Evolutionary conservation across 2,113 vertebrate species (phyloP).

Genomic region (Rutilus rutilus): DNA sequence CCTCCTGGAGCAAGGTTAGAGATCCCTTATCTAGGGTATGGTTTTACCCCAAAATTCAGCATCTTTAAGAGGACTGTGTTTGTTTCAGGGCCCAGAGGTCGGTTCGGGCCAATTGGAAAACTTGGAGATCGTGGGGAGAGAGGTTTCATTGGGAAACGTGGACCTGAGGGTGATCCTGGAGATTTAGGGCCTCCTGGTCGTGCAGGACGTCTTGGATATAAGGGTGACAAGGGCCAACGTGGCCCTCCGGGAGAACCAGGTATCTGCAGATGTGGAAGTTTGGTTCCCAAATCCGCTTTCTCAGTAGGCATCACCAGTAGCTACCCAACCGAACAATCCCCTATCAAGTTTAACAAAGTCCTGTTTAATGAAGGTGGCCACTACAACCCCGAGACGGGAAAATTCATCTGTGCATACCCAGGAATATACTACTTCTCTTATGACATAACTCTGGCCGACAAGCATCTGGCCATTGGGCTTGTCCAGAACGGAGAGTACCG

Average conservation of each 20-base stretch:
- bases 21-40: too few species aligned
- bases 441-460: conserved; percentile 95
- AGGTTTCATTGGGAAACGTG: conserved; percentile 89
- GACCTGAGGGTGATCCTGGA: conserved; percentile 82
- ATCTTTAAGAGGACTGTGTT: conserved; percentile 33
- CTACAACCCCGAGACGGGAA: conserved; percentile 92
- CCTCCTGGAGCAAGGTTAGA: too few species aligned
- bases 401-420: conserved; percentile 93
- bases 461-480: conserved; percentile 93
- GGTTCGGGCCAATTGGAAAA: conserved; percentile 85
- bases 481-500: conserved; percentile 94
- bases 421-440: conserved; percentile 98
- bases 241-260: conserved; percentile 84
- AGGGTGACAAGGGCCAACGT: conserved; percentile 85
- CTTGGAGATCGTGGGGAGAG: conserved; percentile 88
- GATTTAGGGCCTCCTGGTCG: conserved; percentile 80
- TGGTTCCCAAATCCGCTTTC: conserved; percentile 93
- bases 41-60: too few species aligned
- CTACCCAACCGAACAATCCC: conserved; percentile 88
- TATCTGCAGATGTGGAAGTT: conserved; percentile 88
- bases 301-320: conserved; percentile 96
- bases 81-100: conserved; percentile 89
- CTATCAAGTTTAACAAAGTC: conserved; percentile 96
- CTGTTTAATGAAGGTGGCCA: conserved; percentile 93
- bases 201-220: conserved; percentile 78